Evolutionary conservation across 2,797 vertebrate genomes (phyloP), one percentile per base, ranked within the genome.

Genomic region (Enteromius anoplus): DNA sequence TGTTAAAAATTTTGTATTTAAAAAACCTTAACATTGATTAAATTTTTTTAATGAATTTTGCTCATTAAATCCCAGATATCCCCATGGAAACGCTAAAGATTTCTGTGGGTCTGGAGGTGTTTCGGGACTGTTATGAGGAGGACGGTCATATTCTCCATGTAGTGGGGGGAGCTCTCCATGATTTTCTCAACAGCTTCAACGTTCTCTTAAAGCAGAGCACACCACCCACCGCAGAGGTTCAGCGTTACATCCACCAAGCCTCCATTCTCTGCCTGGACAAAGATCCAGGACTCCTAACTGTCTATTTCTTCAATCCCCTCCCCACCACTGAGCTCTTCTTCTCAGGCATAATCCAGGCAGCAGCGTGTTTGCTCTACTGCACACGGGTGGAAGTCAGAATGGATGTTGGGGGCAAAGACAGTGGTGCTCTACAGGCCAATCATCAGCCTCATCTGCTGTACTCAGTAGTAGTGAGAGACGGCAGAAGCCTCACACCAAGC

Each of bases 171-270:
- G 97, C 97, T 3, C 96, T 99, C 53, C 98, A 98, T 14, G 97
- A 99, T 92, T 99, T 99, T 91, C 93, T 99, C 87, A 99, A 99
- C 90, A 99, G 98, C 90, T 99, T 99, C 92, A 97, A 97, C 79
- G 97, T 98, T 85, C 94, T 99, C 85, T 91, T 99, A 90, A 99
- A 97, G 87, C 97, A 99, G 89, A 97, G 96, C 90, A 90, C 86
- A 71, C 88, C 55, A 17, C 89, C 88, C 80, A 90, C 86, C 80
- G 85, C 86, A 2, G 90, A 90, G 84, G 85, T 88, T 72, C 88
- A 90, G 77, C 94, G 95, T 88, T 94, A 93, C 89, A 95, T 97
- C 89, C 92, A 92, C 88, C 95, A 98, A 17, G 95, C 95, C 3
- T 99, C 98, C 15, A 96, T 99, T 88, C 94, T 99, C 82, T 99